Percentiles rank a stretch among this genome's conserved stretches.
phyloP scores from a whole-genome alignment of 2,888 invertebrate species.

The Noctua janthina region DNA sequence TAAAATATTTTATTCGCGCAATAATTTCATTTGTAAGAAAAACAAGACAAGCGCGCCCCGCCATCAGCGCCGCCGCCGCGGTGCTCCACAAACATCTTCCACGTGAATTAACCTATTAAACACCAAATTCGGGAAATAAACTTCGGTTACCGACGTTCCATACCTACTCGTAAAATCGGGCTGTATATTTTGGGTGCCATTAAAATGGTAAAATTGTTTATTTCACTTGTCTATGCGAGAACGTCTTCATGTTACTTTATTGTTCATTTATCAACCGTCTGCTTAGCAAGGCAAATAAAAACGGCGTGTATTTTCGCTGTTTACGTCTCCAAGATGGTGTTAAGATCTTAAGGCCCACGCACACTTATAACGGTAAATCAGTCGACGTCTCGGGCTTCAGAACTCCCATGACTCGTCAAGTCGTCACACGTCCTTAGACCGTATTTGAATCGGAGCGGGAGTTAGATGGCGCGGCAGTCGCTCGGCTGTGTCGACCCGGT shows the following conservation, averaged over 20 bases:
- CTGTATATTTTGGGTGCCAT: conserved; percentile 68
- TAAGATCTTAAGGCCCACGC: conserved; percentile 43
- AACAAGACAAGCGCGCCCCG: conserved; percentile 78
- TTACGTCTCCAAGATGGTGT: conserved; percentile 48
- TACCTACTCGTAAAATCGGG: conserved; percentile 77
- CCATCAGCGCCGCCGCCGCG: conserved; percentile 57
- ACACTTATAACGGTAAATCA: conserved; percentile 59
- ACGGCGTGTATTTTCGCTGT: conserved; percentile 40
- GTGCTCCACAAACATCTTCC: conserved; percentile 85
- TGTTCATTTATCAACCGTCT: conserved; percentile 46
- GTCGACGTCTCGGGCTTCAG: conserved; percentile 46
- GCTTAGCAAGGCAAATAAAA: conserved; percentile 39
- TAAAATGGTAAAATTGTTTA: conserved; percentile 66
- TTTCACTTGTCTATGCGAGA: conserved; percentile 51
- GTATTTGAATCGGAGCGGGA: conserved; percentile 61
- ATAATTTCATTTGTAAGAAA: conserved; percentile 90
- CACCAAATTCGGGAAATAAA: conserved; percentile 83
- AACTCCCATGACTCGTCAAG: conserved; percentile 59
- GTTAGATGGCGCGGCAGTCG: conserved; percentile 58
- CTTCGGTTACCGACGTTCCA: conserved; percentile 73
- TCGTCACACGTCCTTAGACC: conserved; percentile 62
- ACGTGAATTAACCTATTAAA: conserved; percentile 89
- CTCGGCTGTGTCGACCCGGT: conserved; percentile 72
- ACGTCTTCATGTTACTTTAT: conserved; percentile 44
- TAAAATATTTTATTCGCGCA: conserved; percentile 89